phyloP scores from a whole-genome alignment of 2,888 invertebrate genomes.

The Liposcelis brunnea region DNA sequence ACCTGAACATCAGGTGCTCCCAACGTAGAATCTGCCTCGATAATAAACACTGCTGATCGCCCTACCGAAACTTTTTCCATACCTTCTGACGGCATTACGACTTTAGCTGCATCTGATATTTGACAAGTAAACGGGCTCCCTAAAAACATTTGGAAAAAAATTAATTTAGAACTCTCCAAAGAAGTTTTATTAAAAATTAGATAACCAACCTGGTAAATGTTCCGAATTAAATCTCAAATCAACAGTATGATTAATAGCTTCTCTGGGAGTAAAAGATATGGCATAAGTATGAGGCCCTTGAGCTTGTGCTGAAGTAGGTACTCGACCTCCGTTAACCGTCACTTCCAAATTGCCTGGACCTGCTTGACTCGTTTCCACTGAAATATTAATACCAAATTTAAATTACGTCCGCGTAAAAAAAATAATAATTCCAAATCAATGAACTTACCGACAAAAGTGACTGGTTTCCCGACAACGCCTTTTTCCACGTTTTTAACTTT shows the following conservation, averaged over 20 bases:
- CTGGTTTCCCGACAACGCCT: slow-evolving; percentile 76
- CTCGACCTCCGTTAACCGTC: slow-evolving; percentile 92
- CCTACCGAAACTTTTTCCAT: slow-evolving; percentile 83
- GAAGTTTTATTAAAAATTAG: slow-evolving; percentile 32
- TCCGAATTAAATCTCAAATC: slow-evolving; percentile 92
- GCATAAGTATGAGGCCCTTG: slow-evolving; percentile 93
- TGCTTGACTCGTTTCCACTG: slow-evolving; percentile 94
- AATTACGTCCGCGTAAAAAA: background rate
- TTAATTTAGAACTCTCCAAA: background rate
- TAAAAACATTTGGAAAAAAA: slow-evolving; percentile 22
- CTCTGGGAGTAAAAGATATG: slow-evolving; percentile 90
- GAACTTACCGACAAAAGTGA: slow-evolving; percentile 65
- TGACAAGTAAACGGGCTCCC: slow-evolving; percentile 69
- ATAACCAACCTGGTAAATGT: slow-evolving; percentile 64
- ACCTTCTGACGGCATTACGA: slow-evolving; percentile 61
- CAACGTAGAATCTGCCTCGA: slow-evolving; percentile 57
- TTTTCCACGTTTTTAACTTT: slow-evolving; percentile 81
- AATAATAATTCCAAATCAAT: background rate
- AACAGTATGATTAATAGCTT: slow-evolving; percentile 78
- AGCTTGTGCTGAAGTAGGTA: slow-evolving; percentile 90
- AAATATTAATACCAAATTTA: slow-evolving; percentile 11
- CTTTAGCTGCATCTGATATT: slow-evolving; percentile 66
- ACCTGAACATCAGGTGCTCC: slow-evolving; percentile 60
- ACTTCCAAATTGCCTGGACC: slow-evolving; percentile 98
- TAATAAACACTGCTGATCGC: slow-evolving; percentile 63